Evolutionary conservation across 2,113 vertebrate species (phyloP).

Genomic region (Myotis lucifugus): DNA sequence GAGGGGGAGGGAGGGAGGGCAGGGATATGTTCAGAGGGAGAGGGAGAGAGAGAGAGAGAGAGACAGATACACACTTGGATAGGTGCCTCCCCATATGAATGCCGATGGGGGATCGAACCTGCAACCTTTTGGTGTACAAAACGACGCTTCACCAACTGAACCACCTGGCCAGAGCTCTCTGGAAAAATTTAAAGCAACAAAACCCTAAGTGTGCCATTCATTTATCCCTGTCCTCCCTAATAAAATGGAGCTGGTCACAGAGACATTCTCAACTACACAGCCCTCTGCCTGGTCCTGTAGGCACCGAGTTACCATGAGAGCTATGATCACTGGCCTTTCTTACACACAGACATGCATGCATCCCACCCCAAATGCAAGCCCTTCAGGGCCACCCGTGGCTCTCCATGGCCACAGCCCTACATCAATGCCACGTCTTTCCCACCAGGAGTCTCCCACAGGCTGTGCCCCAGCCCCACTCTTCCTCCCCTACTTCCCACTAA

Average conservation of each 20-base stretch:
- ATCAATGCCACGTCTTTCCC: not conserved
- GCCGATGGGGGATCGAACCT: not conserved
- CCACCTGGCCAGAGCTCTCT: not conserved
- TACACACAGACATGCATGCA: not conserved
- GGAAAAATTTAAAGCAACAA: conserved; percentile 12
- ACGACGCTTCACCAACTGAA: not conserved
- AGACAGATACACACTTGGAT: too few relatives aligned
- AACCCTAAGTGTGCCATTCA: not conserved
- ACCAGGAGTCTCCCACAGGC: not conserved
- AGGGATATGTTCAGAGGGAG: too few relatives aligned
- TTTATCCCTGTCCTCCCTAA: not conserved
- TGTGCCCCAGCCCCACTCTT: not conserved
- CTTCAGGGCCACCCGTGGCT: not conserved
- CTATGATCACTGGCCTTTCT: not conserved
- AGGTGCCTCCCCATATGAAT: too few relatives aligned
- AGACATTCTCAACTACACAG: not conserved
- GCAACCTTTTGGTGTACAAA: not conserved
- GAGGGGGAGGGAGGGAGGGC: too few relatives aligned
- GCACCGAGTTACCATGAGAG: not conserved
- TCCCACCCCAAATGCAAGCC: not conserved
- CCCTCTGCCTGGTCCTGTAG: not conserved
- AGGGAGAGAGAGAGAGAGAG: too few relatives aligned
- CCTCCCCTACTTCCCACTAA: too few relatives aligned
- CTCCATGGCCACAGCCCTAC: too few relatives aligned
- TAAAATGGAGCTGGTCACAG: not conserved